These are phyloP conservation scores for Eristalis pertinax DNA, from an alignment of 2,888 invertebrate species.

Conservation along the genomic window DNA sequence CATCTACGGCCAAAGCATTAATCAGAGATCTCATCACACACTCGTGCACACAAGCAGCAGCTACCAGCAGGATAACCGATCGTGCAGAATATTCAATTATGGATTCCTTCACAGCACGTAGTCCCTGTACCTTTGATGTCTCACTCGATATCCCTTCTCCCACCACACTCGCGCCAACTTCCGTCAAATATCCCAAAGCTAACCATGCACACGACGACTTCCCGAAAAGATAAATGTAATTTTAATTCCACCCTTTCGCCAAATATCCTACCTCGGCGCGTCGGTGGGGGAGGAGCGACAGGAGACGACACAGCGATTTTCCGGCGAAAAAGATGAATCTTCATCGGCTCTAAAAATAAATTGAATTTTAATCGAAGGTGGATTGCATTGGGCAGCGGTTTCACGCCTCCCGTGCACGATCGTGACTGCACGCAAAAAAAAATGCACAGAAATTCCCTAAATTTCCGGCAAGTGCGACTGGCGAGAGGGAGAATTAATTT, in stretches of 20 bases:
- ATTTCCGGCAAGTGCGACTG: slow-evolving; percentile 7
- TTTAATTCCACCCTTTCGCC: slow-evolving; percentile 46
- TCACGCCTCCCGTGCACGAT: slow-evolving; percentile 62
- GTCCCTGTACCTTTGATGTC: slow-evolving; percentile 52
- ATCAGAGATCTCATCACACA: background rate
- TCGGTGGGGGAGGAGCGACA: background rate
- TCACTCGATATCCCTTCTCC: slow-evolving; percentile 22
- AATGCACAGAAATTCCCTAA: slow-evolving; percentile 40
- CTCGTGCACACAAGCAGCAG: slow-evolving; percentile 10
- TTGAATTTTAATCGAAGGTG: slow-evolving; percentile 67
- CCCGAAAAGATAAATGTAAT: slow-evolving; percentile 44
- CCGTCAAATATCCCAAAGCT: slow-evolving; percentile 4
- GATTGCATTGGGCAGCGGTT: slow-evolving; percentile 36
- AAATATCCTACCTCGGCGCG: background rate
- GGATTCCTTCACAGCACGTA: slow-evolving; percentile 17
- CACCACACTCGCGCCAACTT: background rate
- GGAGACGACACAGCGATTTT: background rate
- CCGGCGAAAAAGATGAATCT: slow-evolving; percentile 30
- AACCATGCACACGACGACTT: slow-evolving; percentile 24
- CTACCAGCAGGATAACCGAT: slow-evolving; percentile 28
- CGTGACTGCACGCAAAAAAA: background rate
- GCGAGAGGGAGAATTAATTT: slow-evolving; percentile 23
- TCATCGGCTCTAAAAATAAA: slow-evolving; percentile 39
- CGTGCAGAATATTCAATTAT: slow-evolving; percentile 54
- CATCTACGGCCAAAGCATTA: background rate